phyloP scores from a whole-genome alignment of 1,140 invertebrate species.

The Apolygus lucorum region DNA sequence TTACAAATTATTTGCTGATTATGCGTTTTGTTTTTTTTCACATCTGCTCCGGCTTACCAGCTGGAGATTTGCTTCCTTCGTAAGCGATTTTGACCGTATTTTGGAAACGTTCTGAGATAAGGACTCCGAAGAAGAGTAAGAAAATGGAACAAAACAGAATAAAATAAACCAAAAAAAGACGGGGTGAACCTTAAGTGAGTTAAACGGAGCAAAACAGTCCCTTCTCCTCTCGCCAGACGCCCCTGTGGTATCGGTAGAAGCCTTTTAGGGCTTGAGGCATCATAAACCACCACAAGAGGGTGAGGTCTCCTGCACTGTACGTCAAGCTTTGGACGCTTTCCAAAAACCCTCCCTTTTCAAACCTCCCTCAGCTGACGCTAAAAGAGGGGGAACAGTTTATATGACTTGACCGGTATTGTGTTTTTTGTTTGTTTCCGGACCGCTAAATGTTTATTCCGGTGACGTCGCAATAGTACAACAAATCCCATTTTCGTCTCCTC shows the following conservation, averaged over 20 bases:
- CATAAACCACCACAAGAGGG: neutral
- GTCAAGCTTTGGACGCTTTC: neutral
- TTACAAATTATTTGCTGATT: no score
- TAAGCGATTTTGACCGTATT: no score
- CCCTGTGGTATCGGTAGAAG: neutral
- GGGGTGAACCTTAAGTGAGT: constrained; percentile 4
- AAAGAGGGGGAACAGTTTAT: neutral
- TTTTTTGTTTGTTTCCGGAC: neutral
- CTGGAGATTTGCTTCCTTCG: no score
- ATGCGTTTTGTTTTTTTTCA: no score
- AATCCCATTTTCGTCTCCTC: no score
- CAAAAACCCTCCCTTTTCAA: neutral
- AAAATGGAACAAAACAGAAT: no score
- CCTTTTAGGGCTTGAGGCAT: neutral
- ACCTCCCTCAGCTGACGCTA: neutral
- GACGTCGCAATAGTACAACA: neutral
- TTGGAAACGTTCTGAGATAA: no score
- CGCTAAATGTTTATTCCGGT: constrained; percentile 1
- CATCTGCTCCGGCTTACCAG: no score
- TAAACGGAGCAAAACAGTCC: neutral
- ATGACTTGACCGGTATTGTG: neutral
- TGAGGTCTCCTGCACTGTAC: neutral
- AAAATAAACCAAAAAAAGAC: no score
- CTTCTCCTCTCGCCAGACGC: no score
- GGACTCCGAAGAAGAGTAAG: no score